phyloP scores from a whole-genome alignment of 2,113 vertebrate species.

The Corythornis vintsioides region DNA sequence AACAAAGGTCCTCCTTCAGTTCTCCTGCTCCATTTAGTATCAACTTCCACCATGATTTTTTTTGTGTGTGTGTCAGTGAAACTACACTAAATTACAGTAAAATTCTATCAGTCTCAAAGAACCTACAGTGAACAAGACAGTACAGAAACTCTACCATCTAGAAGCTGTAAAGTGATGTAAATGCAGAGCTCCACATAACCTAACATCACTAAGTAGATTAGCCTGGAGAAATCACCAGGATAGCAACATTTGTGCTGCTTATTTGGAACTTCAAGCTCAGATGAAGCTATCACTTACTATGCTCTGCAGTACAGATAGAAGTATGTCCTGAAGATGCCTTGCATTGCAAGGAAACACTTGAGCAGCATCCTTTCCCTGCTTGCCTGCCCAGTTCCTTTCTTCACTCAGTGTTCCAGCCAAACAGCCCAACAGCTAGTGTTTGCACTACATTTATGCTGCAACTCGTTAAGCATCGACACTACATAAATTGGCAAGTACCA shows the following conservation, averaged over 20 bases:
- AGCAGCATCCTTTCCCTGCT: neutral
- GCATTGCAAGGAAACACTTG: neutral
- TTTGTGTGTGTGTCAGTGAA: neutral
- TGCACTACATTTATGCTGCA: neutral
- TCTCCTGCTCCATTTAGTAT: neutral
- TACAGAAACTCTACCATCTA: neutral
- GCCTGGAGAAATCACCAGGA: neutral
- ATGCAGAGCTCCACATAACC: neutral
- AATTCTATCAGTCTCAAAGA: neutral
- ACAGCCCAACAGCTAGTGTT: neutral
- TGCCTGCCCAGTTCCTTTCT: constrained; percentile 14
- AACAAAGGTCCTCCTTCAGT: neutral
- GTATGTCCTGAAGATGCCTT: neutral
- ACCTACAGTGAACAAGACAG: neutral
- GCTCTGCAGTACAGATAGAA: neutral
- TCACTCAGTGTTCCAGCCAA: constrained; percentile 4
- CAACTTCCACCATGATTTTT: neutral
- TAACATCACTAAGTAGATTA: neutral
- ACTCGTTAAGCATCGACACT: neutral
- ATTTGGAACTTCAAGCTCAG: neutral
- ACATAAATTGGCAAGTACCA: neutral
- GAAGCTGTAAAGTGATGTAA: neutral
- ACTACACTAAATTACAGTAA: neutral
- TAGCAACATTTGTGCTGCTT: neutral
- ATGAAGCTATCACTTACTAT: neutral